A percentile compares a stretch with the other conserved stretches of the same genome.
Evolutionary conservation across 1,140 invertebrate genomes (phyloP).

Genomic region (Chlorops oryzae): DNA sequence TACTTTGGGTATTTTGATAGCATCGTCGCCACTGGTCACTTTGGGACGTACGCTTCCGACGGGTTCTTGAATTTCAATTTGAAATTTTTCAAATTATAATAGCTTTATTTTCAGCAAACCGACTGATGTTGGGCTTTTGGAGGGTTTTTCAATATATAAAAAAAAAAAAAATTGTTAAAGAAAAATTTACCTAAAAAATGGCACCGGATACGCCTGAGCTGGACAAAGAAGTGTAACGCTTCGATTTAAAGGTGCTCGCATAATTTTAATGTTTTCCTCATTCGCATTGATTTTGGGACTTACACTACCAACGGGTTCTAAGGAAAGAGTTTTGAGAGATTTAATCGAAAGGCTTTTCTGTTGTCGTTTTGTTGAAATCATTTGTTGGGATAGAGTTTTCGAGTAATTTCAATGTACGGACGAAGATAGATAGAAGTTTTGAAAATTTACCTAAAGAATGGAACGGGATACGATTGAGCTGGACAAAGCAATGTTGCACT

Average conservation of each 20-base stretch:
- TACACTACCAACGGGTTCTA: slow-evolving; percentile 68
- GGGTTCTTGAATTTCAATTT: slow-evolving; percentile 49
- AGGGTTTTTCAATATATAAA: background rate
- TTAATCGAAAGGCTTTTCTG: no score
- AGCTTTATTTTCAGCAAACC: no score
- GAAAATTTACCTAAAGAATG: slow-evolving; percentile 61
- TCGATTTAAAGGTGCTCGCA: slow-evolving; percentile 43
- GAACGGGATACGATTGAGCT: slow-evolving; percentile 62
- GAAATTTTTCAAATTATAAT: no score
- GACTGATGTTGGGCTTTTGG: no score
- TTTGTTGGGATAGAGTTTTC: no score
- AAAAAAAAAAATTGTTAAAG: background rate
- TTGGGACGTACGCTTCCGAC: slow-evolving; percentile 58
- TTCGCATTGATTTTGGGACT: slow-evolving; percentile 59
- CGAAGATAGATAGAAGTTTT: slow-evolving; percentile 23
- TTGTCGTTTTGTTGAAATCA: no score
- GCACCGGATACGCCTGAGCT: slow-evolving; percentile 57
- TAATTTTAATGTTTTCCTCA: slow-evolving; percentile 50
- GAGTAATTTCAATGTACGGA: no score
- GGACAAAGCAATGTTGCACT: slow-evolving; percentile 56
- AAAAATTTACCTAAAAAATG: slow-evolving; percentile 54
- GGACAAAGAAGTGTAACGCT: slow-evolving; percentile 52
- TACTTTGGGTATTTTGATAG: slow-evolving; percentile 48
- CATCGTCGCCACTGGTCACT: slow-evolving; percentile 55
- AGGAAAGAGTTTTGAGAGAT: slow-evolving; percentile 1